Evolutionary conservation across 2,888 invertebrate species (phyloP).

Genomic region (Epistrophe eligans): DNA sequence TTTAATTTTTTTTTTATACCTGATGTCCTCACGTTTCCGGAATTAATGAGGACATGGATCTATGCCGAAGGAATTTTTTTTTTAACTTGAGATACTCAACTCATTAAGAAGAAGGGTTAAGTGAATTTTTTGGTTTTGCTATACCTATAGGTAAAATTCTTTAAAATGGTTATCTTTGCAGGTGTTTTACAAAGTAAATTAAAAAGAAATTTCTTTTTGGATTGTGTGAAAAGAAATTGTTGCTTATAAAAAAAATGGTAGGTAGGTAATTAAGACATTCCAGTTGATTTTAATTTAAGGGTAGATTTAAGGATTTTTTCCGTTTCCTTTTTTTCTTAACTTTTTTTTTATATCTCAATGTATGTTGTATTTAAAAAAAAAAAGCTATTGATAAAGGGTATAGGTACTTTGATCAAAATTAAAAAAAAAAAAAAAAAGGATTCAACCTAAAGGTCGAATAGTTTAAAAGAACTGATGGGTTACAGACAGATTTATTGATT

Average conservation of each 20-base stretch:
- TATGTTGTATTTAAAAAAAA: background rate
- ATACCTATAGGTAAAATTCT: slow-evolving; percentile 4
- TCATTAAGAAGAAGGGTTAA: slow-evolving; percentile 22
- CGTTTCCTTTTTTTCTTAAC: background rate
- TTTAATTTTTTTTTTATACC: background rate
- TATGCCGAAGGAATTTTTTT: background rate
- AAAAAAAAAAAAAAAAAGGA: background rate
- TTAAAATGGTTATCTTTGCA: slow-evolving; percentile 17
- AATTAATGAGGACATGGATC: slow-evolving; percentile 18
- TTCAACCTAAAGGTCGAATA: too few relatives aligned
- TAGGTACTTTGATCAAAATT: background rate
- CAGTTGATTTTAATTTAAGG: background rate
- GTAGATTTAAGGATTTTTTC: background rate
- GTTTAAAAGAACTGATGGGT: too few relatives aligned
- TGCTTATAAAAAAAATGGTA: background rate
- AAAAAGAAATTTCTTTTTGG: slow-evolving; percentile 4
- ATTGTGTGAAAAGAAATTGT: background rate
- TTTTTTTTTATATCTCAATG: background rate
- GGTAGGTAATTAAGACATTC: background rate
- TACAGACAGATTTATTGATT: too few relatives aligned
- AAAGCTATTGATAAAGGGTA: background rate
- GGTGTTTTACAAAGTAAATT: slow-evolving; percentile 13
- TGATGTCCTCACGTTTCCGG: background rate
- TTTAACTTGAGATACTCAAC: background rate
- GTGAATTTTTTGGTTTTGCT: background rate